These are phyloP conservation scores for Drosophila cardini DNA, from an alignment of 1,140 invertebrate species.

Conservation along the genomic window DNA sequence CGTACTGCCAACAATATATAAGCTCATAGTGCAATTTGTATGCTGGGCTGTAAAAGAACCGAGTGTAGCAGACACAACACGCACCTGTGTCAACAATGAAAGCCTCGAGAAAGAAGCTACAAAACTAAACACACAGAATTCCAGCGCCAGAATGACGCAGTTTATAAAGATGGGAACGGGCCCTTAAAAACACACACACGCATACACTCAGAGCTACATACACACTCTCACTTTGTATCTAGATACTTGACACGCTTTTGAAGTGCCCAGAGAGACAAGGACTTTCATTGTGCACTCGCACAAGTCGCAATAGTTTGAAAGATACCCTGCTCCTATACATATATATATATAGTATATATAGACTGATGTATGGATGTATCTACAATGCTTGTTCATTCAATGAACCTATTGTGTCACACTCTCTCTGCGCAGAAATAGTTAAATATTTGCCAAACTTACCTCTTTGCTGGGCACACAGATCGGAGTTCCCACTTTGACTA, in stretches of 20 bases:
- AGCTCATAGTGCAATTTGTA: no score
- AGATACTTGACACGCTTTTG: slow-evolving; percentile 78
- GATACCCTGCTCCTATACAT: neutral
- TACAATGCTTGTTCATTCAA: slow-evolving; percentile 58
- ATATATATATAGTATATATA: no score
- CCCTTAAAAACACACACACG: slow-evolving; percentile 7
- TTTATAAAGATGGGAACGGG: slow-evolving; percentile 41
- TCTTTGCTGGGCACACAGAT: slow-evolving; percentile 98
- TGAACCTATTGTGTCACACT: slow-evolving; percentile 53
- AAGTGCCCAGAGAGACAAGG: slow-evolving; percentile 63
- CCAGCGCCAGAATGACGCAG: slow-evolving; percentile 46
- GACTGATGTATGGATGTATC: slow-evolving; percentile 29
- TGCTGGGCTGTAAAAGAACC: slow-evolving; percentile 2
- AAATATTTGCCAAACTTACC: slow-evolving; percentile 87
- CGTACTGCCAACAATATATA: no score
- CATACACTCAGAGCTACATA: neutral
- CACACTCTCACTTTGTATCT: slow-evolving; percentile 48
- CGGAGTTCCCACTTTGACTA: slow-evolving; percentile 98
- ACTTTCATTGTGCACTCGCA: slow-evolving; percentile 62
- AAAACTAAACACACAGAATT: slow-evolving; percentile 59
- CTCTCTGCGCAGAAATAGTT: slow-evolving; percentile 41
- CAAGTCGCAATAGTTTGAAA: slow-evolving; percentile 55
- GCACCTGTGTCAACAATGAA: slow-evolving; percentile 81
- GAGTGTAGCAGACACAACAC: slow-evolving; percentile 27
- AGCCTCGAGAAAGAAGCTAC: slow-evolving; percentile 50